These are phyloP conservation scores for Microplitis demolitor DNA, from an alignment of 1,140 invertebrate species.

Conservation along the genomic window DNA sequence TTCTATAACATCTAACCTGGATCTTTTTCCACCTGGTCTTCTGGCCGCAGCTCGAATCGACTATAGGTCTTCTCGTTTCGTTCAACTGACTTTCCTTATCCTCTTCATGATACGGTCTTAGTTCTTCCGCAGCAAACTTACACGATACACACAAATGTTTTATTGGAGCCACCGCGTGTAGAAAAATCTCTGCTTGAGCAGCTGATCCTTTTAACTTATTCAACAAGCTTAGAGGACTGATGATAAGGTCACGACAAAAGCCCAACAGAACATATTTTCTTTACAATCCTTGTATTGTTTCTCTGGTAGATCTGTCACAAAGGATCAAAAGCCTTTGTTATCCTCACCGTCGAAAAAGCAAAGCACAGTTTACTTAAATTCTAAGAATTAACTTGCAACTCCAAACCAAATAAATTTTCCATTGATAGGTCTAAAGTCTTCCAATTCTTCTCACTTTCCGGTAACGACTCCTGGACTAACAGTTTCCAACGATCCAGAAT, in stretches of 20 bases:
- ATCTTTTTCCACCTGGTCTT: no score
- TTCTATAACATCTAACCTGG: no score
- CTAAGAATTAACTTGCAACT: conserved; percentile 29
- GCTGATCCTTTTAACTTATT: background rate
- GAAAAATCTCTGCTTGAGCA: background rate
- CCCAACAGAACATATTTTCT: conserved; percentile 33
- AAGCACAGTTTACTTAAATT: conserved; percentile 34
- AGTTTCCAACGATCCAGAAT: conserved; percentile 7
- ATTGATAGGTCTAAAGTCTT: background rate
- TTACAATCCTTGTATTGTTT: conserved; percentile 28
- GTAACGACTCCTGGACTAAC: background rate
- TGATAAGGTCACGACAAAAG: conserved; percentile 30
- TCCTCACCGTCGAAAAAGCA: conserved; percentile 28
- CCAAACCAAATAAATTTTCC: background rate
- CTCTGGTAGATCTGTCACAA: conserved; percentile 21
- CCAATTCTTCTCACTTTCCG: background rate
- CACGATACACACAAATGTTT: background rate
- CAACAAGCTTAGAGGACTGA: conserved; percentile 14
- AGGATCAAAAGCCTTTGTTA: conserved; percentile 29
- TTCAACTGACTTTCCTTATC: background rate
- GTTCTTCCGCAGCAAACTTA: background rate
- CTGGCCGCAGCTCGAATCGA: background rate
- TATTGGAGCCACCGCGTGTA: background rate
- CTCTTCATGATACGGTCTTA: background rate
- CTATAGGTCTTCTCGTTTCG: no score